Evolutionary conservation across 1,140 invertebrate genomes (phyloP).

Genomic region (Stegodyphus dumicola): DNA sequence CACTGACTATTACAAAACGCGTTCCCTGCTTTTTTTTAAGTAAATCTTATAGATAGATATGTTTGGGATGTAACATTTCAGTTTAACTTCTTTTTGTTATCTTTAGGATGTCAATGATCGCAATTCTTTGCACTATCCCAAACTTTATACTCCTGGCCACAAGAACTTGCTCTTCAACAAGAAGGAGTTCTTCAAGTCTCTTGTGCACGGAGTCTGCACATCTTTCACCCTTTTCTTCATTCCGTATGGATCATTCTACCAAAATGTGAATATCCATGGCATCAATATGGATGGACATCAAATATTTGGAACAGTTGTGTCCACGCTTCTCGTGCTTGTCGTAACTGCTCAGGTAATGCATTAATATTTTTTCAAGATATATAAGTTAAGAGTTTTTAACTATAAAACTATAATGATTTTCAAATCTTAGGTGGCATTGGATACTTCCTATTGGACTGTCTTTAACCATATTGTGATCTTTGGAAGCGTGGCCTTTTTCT

Average conservation of each 20-base stretch:
- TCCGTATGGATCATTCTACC: slow-evolving; percentile 93
- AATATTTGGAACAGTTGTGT: slow-evolving; percentile 92
- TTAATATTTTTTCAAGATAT: too few relatives aligned
- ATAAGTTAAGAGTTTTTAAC: too few relatives aligned
- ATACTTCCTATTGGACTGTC: slow-evolving; percentile 98
- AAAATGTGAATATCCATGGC: slow-evolving; percentile 87
- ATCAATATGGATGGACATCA: slow-evolving; percentile 89
- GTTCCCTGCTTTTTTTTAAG: too few relatives aligned
- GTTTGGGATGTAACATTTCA: too few relatives aligned
- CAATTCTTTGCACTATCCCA: slow-evolving; percentile 89
- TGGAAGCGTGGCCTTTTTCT: slow-evolving; percentile 96
- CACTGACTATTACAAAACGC: too few relatives aligned
- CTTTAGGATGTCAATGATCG: slow-evolving; percentile 82
- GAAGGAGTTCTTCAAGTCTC: slow-evolving; percentile 91
- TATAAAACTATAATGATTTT: too few relatives aligned
- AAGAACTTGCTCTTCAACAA: slow-evolving; percentile 96
- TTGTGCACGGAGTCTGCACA: slow-evolving; percentile 94
- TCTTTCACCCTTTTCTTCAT: slow-evolving; percentile 96
- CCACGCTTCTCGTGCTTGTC: slow-evolving; percentile 93
- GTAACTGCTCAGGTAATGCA: slow-evolving; percentile 87
- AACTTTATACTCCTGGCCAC: slow-evolving; percentile 94
- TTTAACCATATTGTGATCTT: slow-evolving; percentile 98
- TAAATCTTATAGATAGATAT: too few relatives aligned
- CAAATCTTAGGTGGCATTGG: slow-evolving; percentile 85
- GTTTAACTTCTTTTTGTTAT: not conserved